Evolutionary conservation across 2,888 invertebrate species (phyloP), one percentile per base, ranked within the genome.

Genomic region (Phania funesta): DNA sequence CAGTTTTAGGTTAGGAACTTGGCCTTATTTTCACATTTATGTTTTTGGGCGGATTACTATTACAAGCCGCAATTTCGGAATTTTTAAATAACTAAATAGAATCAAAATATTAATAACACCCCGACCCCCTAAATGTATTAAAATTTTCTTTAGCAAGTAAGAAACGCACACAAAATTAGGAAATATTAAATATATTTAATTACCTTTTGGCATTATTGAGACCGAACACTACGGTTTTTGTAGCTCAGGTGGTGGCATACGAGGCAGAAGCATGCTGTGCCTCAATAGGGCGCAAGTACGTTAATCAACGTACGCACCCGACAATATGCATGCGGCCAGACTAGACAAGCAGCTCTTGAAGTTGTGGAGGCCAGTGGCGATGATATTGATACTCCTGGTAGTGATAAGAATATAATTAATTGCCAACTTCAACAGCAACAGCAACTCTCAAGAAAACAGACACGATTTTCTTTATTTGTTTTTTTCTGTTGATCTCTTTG

Each of bases 151-250:
- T n/a, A n/a, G n/a, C n/a, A 50, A 38, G 16, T 22, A 18, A 18
- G 26, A 24, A 54, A 22, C 18, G 3, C 18, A 50, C 16, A n/a
- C 38, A 29, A 29, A 41, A 41, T 18, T 4, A n/a, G 2, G 7
- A 32, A 62, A 29, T n/a, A 22, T 18, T 22, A 0, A 44, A 52
- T 46, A 52, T 7, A 16, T 62, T 73, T 56, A 74, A 75, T 82
- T 82, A 82, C 82, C 82, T 82, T 78, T 82, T 75, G 74, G 70
- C 78, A 82, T 82, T 68, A 82, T 67, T 56, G 76, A 58, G 50
- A 58, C 29, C 41, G 29, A 65, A 29, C 3, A 65, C 38, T 71
- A 58, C n/a, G 75, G 68, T n/a, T 50, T 41, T 4, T 64, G 62
- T 7, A 64, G 68, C 3, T 46, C 29, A 22, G 68, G 24, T 68